Percentiles rank a stretch among this genome's conserved stretches.
phyloP scores from a whole-genome alignment of 1,140 invertebrate species.

The Sarcophaga peregrina region DNA sequence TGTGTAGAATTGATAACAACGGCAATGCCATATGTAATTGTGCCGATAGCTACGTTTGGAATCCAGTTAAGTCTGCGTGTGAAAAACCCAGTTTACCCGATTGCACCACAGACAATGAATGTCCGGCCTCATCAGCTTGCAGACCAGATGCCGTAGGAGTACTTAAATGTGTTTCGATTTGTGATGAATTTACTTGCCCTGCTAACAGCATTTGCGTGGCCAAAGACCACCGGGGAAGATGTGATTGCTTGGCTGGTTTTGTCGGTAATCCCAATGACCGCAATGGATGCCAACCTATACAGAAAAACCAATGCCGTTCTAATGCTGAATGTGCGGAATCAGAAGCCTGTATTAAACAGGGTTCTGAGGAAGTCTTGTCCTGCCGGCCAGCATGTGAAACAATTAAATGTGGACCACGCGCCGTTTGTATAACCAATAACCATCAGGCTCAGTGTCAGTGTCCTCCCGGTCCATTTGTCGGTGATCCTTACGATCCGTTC shows the following conservation, averaged over 20 bases:
- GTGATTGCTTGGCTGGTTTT: conserved; percentile 83
- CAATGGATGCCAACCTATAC: conserved; percentile 79
- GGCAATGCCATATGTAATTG: conserved; percentile 82
- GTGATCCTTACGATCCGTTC: conserved; percentile 81
- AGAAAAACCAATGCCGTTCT: conserved; percentile 79
- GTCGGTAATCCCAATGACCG: conserved; percentile 89
- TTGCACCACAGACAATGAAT: conserved; percentile 79
- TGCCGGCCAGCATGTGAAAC: conserved; percentile 82
- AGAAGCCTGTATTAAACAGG: conserved; percentile 75
- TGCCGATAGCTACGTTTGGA: conserved; percentile 81
- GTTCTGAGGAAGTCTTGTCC: conserved; percentile 66
- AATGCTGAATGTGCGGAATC: conserved; percentile 85
- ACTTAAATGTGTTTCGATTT: conserved; percentile 82
- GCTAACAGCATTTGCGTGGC: conserved; percentile 84
- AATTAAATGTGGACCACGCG: conserved; percentile 83
- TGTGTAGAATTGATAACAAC: conserved; percentile 75
- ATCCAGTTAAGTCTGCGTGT: conserved; percentile 81
- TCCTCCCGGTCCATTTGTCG: conserved; percentile 83
- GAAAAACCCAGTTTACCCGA: conserved; percentile 87
- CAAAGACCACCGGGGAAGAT: conserved; percentile 78
- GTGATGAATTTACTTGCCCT: conserved; percentile 83
- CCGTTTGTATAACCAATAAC: conserved; percentile 87
- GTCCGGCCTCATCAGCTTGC: conserved; percentile 76
- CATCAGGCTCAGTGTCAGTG: conserved; percentile 90
- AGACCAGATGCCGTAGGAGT: conserved; percentile 85